Base-by-base conservation (phyloP, 2,113 vertebrate genomes). In the Lophius piscatorius region DNA sequence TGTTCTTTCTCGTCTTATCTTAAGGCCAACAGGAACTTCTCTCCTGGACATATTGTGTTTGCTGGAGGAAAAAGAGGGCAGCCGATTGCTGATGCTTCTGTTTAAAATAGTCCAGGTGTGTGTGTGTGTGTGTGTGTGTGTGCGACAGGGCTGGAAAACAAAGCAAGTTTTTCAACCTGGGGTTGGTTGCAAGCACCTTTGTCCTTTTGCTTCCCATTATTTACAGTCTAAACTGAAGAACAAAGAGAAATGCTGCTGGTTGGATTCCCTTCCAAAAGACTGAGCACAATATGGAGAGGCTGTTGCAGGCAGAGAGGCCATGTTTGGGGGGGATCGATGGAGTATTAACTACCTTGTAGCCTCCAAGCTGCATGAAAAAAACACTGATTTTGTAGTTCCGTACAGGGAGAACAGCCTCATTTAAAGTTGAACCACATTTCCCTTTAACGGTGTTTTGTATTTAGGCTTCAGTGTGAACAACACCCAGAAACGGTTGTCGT, bases 221-320 rank as follows among this genome's bases (percentile, higher is more conserved):
- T 80, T 67, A 42, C 52, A 13, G 61, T 52, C 63, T 65, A 54
- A 49, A 54, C 48, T 6, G 50, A 57, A 78, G 57, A 86, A 90
- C 91, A 92, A 92, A 87, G 83, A 84, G 84, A 91, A 91, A 65
- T 82, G 87, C 88, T 89, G 87, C 86, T 57, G 67, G 82, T 56
- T 75, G 81, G 82, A 92, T 90, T 91, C 89, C 62, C 83, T 86
- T 88, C 85, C 77, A 83, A 76, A 83, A 88, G 79, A 84, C 63
- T 78, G 78, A 84, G 78, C 87, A 90, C 81, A 91, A 87, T 83
- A 60, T 29, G 44, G 24, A 64, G 78, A 76, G 86, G 82, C 74
- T 73, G 35, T 55, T n/a, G 49, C 29, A 42, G 52, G 64, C 58
- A 2, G 74, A 67, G 78, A 73, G 83, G 86, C 77, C 78, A 42